These are phyloP conservation scores for Vulpes ferrilata DNA, from an alignment of 2,113 vertebrate species.

Conservation along the genomic window DNA sequence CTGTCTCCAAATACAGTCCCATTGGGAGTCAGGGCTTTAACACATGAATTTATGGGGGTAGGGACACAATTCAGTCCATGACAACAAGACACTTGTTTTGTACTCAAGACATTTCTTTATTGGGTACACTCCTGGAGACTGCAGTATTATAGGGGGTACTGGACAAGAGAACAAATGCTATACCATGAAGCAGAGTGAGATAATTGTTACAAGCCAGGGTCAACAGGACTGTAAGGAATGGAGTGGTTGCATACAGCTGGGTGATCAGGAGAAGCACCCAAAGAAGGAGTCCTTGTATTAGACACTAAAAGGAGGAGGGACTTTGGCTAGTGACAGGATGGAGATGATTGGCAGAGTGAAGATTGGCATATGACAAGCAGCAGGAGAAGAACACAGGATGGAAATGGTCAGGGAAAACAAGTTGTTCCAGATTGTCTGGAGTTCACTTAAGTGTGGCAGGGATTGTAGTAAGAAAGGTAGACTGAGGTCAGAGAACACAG, in stretches of 20 bases:
- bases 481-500: not conserved
- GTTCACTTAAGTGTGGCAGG: not conserved
- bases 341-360: not conserved
- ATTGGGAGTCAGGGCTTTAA: not conserved
- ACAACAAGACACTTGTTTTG: not conserved
- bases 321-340: rapidly evolving
- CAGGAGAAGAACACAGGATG: rapidly evolving
- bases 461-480: not conserved
- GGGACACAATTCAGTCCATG: not conserved
- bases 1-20: not conserved
- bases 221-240: not conserved
- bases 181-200: not conserved
- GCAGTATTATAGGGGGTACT: rapidly evolving
- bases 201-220: not conserved
- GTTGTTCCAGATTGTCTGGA: not conserved
- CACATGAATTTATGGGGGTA: not conserved
- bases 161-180: not conserved
- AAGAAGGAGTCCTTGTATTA: not conserved
- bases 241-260: rapidly evolving
- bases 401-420: not conserved
- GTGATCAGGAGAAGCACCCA: too few relatives aligned
- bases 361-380: too few relatives aligned
- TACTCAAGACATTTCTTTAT: not conserved
- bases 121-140: not conserved
- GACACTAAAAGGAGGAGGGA: not conserved